A percentile compares a stretch with the other conserved stretches of the same genome.
These are phyloP conservation scores for Natrix natrix DNA, from an alignment of 2,797 vertebrate genomes.

Conservation along the genomic window DNA sequence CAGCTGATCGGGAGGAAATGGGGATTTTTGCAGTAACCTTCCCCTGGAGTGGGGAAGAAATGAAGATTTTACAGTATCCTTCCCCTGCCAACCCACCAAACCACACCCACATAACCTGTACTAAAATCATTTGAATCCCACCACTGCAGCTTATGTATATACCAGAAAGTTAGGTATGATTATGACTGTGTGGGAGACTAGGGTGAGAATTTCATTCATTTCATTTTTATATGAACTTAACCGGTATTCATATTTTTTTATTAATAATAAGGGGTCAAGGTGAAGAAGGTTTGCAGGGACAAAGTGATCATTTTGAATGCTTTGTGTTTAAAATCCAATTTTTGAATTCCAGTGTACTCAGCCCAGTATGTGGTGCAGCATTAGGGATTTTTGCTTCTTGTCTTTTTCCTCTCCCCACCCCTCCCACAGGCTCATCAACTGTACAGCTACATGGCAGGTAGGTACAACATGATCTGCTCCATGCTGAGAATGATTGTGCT, in stretches of 20 bases:
- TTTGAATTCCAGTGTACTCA: neutral
- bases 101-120: too few relatives aligned
- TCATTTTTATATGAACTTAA: neutral
- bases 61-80: too few relatives aligned
- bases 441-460: neutral
- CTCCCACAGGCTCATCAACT: neutral
- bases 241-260: neutral
- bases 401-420: neutral
- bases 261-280: neutral
- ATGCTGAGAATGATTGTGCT: neutral
- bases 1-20: too few relatives aligned
- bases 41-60: too few relatives aligned
- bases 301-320: neutral
- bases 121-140: too few relatives aligned
- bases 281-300: neutral
- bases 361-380: neutral
- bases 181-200: neutral
- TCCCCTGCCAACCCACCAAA: too few relatives aligned
- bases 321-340: neutral
- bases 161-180: neutral
- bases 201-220: neutral
- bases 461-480: neutral
- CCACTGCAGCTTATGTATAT: neutral
- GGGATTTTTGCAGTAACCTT: too few relatives aligned
- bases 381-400: neutral